Percentiles rank a stretch among this genome's conserved stretches.
Evolutionary conservation across 2,113 vertebrate genomes (phyloP).

Genomic region (Anhinga anhinga): DNA sequence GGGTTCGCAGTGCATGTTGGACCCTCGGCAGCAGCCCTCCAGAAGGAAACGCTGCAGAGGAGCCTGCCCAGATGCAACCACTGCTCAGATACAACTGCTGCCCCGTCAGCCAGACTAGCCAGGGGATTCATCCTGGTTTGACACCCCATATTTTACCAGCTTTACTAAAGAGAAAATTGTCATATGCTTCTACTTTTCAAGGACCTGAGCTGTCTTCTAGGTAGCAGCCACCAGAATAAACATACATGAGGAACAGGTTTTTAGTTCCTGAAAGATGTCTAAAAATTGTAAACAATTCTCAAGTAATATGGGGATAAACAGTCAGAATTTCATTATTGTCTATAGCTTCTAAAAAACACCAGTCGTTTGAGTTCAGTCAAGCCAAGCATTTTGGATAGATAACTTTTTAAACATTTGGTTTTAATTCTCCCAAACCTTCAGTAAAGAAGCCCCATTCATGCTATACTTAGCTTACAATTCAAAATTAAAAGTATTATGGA

Average conservation of each 20-base stretch:
- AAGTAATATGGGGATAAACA: slow-evolving; percentile 38
- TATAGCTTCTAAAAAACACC: not conserved
- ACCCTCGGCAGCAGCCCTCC: not conserved
- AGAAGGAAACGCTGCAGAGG: not conserved
- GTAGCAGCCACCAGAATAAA: slow-evolving; percentile 40
- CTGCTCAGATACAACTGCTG: rapidly evolving
- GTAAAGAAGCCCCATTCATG: slow-evolving; percentile 7
- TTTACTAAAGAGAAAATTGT: not conserved
- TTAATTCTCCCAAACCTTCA: slow-evolving; percentile 28
- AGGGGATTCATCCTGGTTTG: not conserved
- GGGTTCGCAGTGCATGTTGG: rapidly evolving
- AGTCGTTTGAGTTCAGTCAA: not conserved
- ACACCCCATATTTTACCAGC: not conserved
- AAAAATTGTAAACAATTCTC: slow-evolving; percentile 44
- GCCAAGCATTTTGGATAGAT: slow-evolving; percentile 18
- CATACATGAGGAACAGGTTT: slow-evolving; percentile 38
- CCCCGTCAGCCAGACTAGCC: not conserved
- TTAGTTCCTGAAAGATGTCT: slow-evolving; percentile 15
- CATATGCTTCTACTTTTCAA: slow-evolving; percentile 12
- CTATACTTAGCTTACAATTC: not conserved
- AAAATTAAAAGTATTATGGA: not conserved
- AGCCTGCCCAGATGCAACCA: not conserved
- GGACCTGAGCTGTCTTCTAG: slow-evolving; percentile 25
- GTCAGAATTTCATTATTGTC: slow-evolving; percentile 38
- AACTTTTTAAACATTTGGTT: slow-evolving; percentile 52